Base-by-base conservation (phyloP, 1,140 invertebrate genomes). In the Drosophila ercepeae region DNA sequence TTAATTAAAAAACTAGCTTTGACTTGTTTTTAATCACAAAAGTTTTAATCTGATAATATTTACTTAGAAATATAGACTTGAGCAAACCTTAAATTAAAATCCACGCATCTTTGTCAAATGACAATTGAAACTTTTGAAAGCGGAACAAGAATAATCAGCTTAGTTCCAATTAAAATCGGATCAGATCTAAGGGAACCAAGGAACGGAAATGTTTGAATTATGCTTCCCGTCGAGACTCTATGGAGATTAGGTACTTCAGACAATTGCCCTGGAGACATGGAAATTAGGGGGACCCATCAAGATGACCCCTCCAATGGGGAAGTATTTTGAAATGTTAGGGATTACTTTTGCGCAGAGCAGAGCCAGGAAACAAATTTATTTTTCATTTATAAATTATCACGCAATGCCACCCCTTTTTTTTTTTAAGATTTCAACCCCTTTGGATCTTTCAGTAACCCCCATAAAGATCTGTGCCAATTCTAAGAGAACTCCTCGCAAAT, bases 181-280 rank as follows among this genome's bases (percentile, higher is more conserved):
- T 39, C 16, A 21, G 29, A 27, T 48, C 21, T 18, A 21, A 27
- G 16, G 34, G n/a, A 19, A 59, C 13, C 46, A 2, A n/a, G 8
- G 25, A 45, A 27, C 41, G 44, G 29, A 32, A 11, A 7, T 55
- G 19, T 42, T 36, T 25, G 29, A 36, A 7, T n/a, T 25, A 25
- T 16, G 7, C 44, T 21, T 60, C 57, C 57, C 58, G 11, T 19
- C 23, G 25, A 29, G 41, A 45, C 16, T 29, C 41, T 65, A 21
- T 53, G 39, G 27, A 68, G 52, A 49, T 54, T 57, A 69, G 19
- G 19, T 69, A 49, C 52, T 58, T 34, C 29, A 49, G 45, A 13
- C 67, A 69, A 70, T 70, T 68, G 14, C 19, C 32, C 13, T 27
- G 50, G 63, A 55, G 60, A 69, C 50, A 68, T 68, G 18, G 49